Evolutionary conservation across 2,797 vertebrate genomes (phyloP), one percentile per base, ranked within the genome.

Genomic region (Onychomys leucogaster): DNA sequence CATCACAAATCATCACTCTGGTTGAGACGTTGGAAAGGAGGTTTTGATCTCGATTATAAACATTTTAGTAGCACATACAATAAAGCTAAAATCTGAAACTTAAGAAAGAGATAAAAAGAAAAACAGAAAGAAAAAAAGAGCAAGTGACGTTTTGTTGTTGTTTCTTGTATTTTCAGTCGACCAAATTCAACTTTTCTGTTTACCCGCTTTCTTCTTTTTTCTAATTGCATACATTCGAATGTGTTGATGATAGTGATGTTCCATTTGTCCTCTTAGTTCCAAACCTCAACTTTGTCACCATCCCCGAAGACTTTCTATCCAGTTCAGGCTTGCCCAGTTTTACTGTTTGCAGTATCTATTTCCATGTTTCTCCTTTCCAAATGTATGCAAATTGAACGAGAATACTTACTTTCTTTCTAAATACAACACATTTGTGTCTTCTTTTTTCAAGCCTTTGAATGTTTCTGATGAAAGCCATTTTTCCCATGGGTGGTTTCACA

Each of bases 1-100:
- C 3, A 86, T 61, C 27, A 84, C 82, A 95, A 94, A 85, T 73
- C 59, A 94, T 49, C 21, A 82, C 27, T 43, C 82, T 69, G 80
- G 0, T 34, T 75, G 16, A 77, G 0, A 65, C 52, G 76, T 12
- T 65, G 76, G 52, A 41, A 55, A 14, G 8, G 7, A 25, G 57
- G 73, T 0, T 61, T 57, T 78, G 2, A 57, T 80, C 76, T 67
- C 7, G n/a, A 41, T 81, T n/a, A 11, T 27, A 29, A 65, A 0
- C 2, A 55, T 13, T 89, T 49, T 7, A 37, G 0, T 83, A 41
- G 25, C n/a, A 92, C 90, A 73, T 5, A 71, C 41, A 46, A 55
- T 73, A 67, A 75, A 75, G 8, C 89, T 89, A 19, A 87, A 90
- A 76, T n/a, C 1, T 87, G 8, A 84, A 91, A 59, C 9, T 14